Evolutionary conservation across 2,888 invertebrate species (phyloP).

Genomic region (Eristalinus sepulchralis): DNA sequence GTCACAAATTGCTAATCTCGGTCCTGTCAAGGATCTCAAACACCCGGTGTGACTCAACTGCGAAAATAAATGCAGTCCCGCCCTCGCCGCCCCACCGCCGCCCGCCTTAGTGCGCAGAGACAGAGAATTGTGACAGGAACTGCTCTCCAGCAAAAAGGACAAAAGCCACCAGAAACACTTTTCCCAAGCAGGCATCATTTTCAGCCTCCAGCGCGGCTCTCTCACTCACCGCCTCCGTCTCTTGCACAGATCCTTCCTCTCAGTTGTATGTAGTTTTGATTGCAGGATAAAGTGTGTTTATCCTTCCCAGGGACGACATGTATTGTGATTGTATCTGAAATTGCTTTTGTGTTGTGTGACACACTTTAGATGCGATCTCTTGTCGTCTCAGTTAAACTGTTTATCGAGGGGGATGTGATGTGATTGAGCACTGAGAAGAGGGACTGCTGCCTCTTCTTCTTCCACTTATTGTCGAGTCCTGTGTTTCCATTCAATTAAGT

Average conservation of each 20-base stretch:
- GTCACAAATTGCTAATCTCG: not conserved
- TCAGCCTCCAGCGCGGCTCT: not conserved
- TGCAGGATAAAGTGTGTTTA: constrained; percentile 72
- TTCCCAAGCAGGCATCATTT: constrained; percentile 26
- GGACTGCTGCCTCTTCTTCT: not conserved
- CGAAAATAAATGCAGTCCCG: constrained; percentile 38
- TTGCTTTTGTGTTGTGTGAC: constrained; percentile 59
- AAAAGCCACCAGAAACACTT: constrained; percentile 61
- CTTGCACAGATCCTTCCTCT: constrained; percentile 28
- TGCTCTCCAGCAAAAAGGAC: constrained; percentile 26
- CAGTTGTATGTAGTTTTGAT: constrained; percentile 41
- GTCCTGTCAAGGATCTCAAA: constrained; percentile 17
- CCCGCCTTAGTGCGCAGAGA: not conserved
- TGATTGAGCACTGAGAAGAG: not conserved
- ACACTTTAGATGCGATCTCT: constrained; percentile 60
- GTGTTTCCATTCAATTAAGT: constrained; percentile 70
- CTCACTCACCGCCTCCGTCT: not conserved
- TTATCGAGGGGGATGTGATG: constrained; percentile 15
- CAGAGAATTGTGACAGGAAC: constrained; percentile 43
- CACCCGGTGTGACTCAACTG: constrained; percentile 21
- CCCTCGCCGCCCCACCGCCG: not conserved
- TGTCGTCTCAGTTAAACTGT: constrained; percentile 43
- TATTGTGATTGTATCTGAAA: constrained; percentile 52
- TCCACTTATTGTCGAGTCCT: constrained; percentile 50
- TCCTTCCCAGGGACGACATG: constrained; percentile 53